Conservation (phyloP, 2,888 invertebrate genomes). For the Euspilapteryx auroguttella region DNA sequence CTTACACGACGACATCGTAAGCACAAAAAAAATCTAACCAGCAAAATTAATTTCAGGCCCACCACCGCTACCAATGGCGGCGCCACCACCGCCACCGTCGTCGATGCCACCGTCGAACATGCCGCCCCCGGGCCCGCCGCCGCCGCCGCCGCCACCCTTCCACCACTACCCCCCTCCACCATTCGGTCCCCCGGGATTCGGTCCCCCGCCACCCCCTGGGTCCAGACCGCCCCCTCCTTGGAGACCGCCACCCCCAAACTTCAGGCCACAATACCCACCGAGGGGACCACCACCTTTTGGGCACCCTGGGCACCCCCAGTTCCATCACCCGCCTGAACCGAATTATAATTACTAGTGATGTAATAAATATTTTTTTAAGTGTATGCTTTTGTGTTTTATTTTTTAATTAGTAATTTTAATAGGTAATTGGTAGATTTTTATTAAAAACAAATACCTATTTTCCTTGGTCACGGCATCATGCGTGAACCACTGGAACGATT, state of each 20-base stretch:
- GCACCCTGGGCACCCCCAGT: slow-evolving; percentile 68
- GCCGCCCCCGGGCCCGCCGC: slow-evolving; percentile 29
- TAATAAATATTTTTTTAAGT: too few relatives aligned
- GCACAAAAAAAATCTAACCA: too few relatives aligned
- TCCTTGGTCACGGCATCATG: too few relatives aligned
- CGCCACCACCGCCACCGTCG: slow-evolving; percentile 12
- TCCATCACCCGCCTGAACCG: slow-evolving; percentile 62
- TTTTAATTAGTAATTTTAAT: too few relatives aligned
- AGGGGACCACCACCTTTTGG: slow-evolving; percentile 69
- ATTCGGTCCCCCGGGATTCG: slow-evolving; percentile 36
- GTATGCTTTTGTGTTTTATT: too few relatives aligned
- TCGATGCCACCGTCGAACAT: too few relatives aligned
- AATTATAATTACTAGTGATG: slow-evolving; percentile 51
- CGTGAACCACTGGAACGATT: too few relatives aligned
- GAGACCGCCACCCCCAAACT: slow-evolving; percentile 64
- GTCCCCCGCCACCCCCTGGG: slow-evolving; percentile 62
- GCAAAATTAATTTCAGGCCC: too few relatives aligned
- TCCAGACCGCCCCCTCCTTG: slow-evolving; percentile 67
- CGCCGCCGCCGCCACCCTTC: slow-evolving; percentile 41
- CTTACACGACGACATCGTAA: too few relatives aligned
- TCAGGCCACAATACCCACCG: slow-evolving; percentile 47
- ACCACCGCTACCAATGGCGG: too few relatives aligned
- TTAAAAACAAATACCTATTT: too few relatives aligned
- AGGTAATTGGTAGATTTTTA: too few relatives aligned
- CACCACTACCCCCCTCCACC: slow-evolving; percentile 30